Base-by-base conservation (phyloP, 2,888 invertebrate genomes). In the Poecilus cupreus region DNA sequence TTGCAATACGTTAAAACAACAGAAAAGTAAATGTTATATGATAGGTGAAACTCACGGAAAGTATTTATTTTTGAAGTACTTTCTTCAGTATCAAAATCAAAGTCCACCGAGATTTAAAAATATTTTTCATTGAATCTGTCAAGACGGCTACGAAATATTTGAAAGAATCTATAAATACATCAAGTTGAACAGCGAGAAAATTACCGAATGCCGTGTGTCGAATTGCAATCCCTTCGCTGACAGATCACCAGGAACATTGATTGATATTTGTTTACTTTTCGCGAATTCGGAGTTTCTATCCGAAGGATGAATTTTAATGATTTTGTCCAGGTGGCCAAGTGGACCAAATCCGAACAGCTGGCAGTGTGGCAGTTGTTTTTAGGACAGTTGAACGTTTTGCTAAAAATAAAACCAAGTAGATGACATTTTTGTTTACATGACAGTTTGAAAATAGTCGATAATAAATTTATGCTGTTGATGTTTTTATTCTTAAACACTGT, bases 361-460 rank as follows among this genome's bases (percentile, higher is more conserved):
- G 64, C 64, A 68, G 20, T 32, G 37, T 68, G 64, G 64, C 64
- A 68, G 20, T 32, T 68, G 64, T 37, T 68, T 68, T 68, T n/a
- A 37, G 64, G 16, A 68, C 64, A 68, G 32, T 68, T 60, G 60
- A 26, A 32, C 26, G 64, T 37, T 18, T 51, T 10, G 18, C 51
- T 51, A 37, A 68, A 68, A 68, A 37, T 68, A 37, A 16, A 32
- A 32, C 3, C 32, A 16, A 68, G 64, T 68, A 18, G 64, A 68
- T 68, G 64, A 68, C 37, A 68, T 68, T 68, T 68, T 68, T 68
- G 64, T 68, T 68, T 68, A 68, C 64, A 68, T 68, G 64, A 68
- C 64, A 68, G 18, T 68, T 68, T 68, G 64, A 68, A 37, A 60
- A 60, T 60, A 60, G 26, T 60, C 26, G 60, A 26, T 60, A 37